A percentile compares a stretch with the other conserved stretches of the same genome.
These are phyloP conservation scores for Sporophila hypoxantha DNA, from an alignment of 2,113 vertebrate genomes.

Conservation along the genomic window DNA sequence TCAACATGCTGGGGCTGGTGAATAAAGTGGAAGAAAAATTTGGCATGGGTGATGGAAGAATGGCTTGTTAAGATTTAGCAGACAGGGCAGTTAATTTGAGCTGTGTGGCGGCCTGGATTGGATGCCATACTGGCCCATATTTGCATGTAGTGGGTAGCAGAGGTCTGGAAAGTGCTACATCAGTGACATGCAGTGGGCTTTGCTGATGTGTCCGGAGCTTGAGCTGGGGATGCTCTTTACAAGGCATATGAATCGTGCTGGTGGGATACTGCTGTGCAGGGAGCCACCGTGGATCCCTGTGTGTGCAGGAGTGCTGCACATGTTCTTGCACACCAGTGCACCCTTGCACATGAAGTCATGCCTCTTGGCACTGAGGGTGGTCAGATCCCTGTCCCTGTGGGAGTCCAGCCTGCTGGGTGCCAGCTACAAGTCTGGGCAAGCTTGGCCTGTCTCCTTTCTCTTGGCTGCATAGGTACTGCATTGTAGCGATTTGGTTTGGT, in stretches of 20 bases:
- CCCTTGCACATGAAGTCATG: accelerated
- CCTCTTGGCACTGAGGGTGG: not conserved
- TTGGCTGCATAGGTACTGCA: not conserved
- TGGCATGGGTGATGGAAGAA: not conserved
- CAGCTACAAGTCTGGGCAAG: accelerated
- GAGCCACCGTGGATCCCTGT: not conserved
- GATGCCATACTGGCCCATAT: accelerated
- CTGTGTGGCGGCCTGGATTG: not conserved
- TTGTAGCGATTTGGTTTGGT: not conserved
- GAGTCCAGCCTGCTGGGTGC: not conserved
- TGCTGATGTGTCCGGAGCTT: not conserved
- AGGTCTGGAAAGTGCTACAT: not conserved
- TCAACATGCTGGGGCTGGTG: not conserved
- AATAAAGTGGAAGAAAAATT: not conserved
- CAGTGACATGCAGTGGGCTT: not conserved
- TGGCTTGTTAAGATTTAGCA: not conserved
- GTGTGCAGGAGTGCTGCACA: accelerated
- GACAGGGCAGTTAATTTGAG: not conserved
- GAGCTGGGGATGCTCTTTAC: not conserved
- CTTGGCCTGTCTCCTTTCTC: not conserved
- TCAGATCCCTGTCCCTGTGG: accelerated
- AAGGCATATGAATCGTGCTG: accelerated
- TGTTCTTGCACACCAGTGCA: not conserved
- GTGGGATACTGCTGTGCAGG: not conserved
- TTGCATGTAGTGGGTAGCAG: not conserved